phyloP scores from a whole-genome alignment of 2,113 vertebrate species.

The Crotalus tigris region DNA sequence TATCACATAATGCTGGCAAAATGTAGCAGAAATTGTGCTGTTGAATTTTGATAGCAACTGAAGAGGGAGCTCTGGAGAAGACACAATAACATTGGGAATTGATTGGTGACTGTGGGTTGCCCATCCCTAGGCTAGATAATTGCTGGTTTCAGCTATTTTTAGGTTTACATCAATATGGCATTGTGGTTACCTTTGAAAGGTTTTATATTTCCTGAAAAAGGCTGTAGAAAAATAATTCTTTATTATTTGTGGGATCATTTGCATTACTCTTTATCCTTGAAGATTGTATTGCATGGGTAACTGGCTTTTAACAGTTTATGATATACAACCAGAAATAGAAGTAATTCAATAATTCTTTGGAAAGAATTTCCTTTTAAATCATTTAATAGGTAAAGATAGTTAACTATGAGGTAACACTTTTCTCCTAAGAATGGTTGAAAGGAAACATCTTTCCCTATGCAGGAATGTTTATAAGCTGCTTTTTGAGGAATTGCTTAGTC shows the following conservation, averaged over 20 bases:
- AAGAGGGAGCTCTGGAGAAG: neutral
- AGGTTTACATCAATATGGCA: neutral
- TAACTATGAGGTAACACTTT: neutral
- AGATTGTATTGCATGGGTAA: neutral
- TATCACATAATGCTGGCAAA: neutral
- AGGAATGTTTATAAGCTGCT: neutral
- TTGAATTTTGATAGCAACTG: neutral
- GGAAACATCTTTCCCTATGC: neutral
- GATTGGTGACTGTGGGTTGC: neutral
- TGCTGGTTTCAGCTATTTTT: neutral
- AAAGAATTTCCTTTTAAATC: neutral
- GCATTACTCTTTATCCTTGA: slow-evolving; percentile 4
- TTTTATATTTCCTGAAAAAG: neutral
- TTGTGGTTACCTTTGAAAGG: slow-evolving; percentile 9
- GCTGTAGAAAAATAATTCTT: slow-evolving; percentile 1
- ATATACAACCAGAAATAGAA: slow-evolving; percentile 2
- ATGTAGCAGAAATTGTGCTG: neutral
- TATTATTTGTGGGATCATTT: slow-evolving; percentile 21
- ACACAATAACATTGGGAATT: neutral
- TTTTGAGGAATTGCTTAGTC: neutral
- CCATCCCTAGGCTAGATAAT: neutral
- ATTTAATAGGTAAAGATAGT: slow-evolving; percentile 5
- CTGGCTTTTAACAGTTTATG: neutral
- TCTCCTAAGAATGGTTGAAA: neutral
- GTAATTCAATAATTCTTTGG: slow-evolving; percentile 3